Conservation (phyloP, 2,113 vertebrate species). For the Sturnus vulgaris region DNA sequence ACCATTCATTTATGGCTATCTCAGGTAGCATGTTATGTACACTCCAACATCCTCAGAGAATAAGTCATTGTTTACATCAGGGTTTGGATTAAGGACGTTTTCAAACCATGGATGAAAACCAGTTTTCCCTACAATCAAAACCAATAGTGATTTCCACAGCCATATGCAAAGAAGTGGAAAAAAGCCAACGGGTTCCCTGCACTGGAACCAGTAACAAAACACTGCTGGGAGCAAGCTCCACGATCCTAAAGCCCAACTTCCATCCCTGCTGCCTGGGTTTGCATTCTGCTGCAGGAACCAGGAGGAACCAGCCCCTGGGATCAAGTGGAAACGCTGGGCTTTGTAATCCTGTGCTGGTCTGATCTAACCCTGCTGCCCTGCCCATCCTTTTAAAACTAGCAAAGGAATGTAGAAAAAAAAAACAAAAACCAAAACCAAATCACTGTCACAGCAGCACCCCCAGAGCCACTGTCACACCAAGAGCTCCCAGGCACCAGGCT, state of each 20-base stretch:
- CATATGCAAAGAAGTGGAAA: conserved; percentile 19
- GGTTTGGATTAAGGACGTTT: conserved; percentile 56
- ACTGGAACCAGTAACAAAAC: neutral
- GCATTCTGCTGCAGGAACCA: neutral
- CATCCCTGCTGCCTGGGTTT: neutral
- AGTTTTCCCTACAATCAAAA: conserved; percentile 16
- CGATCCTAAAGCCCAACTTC: neutral
- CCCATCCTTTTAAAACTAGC: neutral
- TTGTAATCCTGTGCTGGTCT: neutral
- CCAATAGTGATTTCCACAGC: conserved; percentile 37
- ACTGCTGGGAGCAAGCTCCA: neutral
- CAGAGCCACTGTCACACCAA: neutral
- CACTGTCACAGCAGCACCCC: neutral
- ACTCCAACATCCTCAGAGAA: neutral
- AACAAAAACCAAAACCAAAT: neutral
- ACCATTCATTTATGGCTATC: neutral
- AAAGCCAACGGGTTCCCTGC: neutral
- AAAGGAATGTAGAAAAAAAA: neutral
- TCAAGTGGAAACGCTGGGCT: neutral
- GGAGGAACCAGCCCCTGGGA: neutral
- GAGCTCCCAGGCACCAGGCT: neutral
- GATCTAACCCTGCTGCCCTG: neutral
- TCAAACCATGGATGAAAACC: conserved; percentile 38
- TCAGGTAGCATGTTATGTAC: neutral
- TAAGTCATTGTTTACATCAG: conserved; percentile 27